Base-by-base conservation (phyloP, 2,888 invertebrate species). In the Gymnosoma rotundatum region DNA sequence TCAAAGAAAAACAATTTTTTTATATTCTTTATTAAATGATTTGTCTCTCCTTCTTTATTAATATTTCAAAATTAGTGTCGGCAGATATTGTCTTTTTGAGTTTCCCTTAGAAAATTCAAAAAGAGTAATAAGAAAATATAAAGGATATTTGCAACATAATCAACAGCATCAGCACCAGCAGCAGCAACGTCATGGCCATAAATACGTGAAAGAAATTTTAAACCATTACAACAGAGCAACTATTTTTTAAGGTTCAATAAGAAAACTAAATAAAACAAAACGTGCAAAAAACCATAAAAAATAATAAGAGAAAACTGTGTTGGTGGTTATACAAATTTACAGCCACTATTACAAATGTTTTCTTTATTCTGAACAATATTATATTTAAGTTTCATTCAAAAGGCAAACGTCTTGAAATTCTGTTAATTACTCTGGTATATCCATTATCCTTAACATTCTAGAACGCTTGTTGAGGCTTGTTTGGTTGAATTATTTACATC, bases 151-250 rank as follows among this genome's bases (percentile, higher is more conserved):
- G 80, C 79, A 85, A 76, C 69, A 75, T 78, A 74, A 74, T 78
- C 83, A 79, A 60, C 45, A 81, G 69, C 64, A 78, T 70, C 81
- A 78, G 20, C 64, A 78, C 64, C 81, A 78, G 20, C 60, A 69
- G 45, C 63, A 58, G 64, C 79, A 67, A 63, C 76, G 60, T 76
- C 75, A 60, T 79, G 79, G 72, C 52, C 75, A 72, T 76, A 69
- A 83, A 73, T 73, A 85, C 85, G 85, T 83, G 85, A 79, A 63
- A 45, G 48, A 73, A 85, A 85, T 83, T 54, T 74, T 54, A 48
- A 78, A 69, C 64, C 45, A 45, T 56, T 18, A 21, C 14, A 67
- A n/a, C n/a, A 61, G 10, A 45, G 45, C 38, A 56, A 61, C 42
- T 25, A 20, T 36, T 60, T 45, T 16, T 42, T 3, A 63, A 18